These are phyloP conservation scores for Furcula furcula DNA, from an alignment of 2,888 invertebrate genomes.

Conservation along the genomic window DNA sequence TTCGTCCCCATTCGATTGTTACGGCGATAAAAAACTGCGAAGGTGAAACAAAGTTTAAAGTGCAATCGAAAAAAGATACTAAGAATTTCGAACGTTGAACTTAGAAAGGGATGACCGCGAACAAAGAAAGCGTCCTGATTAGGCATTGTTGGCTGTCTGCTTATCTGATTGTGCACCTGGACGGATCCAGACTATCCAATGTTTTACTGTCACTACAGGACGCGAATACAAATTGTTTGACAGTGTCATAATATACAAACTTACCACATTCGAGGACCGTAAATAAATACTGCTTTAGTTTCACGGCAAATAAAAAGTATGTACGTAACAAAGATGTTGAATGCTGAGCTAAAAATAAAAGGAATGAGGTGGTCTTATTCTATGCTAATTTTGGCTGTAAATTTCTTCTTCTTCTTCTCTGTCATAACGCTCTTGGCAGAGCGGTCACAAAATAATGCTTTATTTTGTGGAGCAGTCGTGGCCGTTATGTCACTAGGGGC, in stretches of 20 bases:
- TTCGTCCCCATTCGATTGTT: neutral
- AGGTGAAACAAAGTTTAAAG: neutral
- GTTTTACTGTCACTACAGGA: conserved; percentile 60
- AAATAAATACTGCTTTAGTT: conserved; percentile 50
- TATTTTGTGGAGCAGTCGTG: too few relatives aligned
- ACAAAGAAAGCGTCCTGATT: conserved; percentile 47
- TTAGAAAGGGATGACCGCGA: conserved; percentile 29
- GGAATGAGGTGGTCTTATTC: too few relatives aligned
- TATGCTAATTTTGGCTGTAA: too few relatives aligned
- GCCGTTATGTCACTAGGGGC: too few relatives aligned
- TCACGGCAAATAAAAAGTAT: conserved; percentile 13
- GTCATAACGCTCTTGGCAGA: too few relatives aligned
- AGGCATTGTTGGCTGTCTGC: conserved; percentile 43
- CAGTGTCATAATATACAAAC: conserved; percentile 70
- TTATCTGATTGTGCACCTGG: conserved; percentile 67
- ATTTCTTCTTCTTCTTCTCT: too few relatives aligned
- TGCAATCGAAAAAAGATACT: conserved; percentile 1
- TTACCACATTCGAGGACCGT: conserved; percentile 47
- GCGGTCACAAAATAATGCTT: too few relatives aligned
- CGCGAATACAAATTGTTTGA: conserved; percentile 73
- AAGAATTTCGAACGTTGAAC: conserved; percentile 28
- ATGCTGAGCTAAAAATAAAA: too few relatives aligned
- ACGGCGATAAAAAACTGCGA: neutral
- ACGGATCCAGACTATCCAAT: conserved; percentile 44
- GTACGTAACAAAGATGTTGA: too few relatives aligned